These are phyloP conservation scores for Sebastes umbrosus DNA, from an alignment of 2,797 vertebrate species.

Conservation along the genomic window DNA sequence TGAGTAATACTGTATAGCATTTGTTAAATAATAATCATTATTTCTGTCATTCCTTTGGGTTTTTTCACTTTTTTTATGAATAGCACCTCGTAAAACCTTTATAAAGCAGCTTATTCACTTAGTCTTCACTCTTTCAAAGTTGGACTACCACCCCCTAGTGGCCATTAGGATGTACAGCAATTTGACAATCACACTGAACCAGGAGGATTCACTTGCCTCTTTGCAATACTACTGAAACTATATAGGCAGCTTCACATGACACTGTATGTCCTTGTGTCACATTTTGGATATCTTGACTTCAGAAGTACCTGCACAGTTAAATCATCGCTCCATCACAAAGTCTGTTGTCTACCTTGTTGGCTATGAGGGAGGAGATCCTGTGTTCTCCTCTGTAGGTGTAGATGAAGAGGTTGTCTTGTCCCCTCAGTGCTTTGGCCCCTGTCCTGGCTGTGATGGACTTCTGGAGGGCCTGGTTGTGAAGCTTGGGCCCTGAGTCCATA, in stretches of 20 bases:
- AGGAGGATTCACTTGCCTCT: not conserved
- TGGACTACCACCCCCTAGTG: not conserved
- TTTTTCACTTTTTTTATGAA: not conserved
- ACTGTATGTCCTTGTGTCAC: not conserved
- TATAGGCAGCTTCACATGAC: not conserved
- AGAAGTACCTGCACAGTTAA: not conserved
- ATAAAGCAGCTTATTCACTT: not conserved
- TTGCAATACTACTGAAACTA: not conserved
- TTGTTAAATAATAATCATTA: not conserved
- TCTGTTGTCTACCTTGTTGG: constrained; percentile 88
- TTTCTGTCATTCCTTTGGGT: not conserved
- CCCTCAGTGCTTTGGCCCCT: constrained; percentile 82
- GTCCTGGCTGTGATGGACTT: constrained; percentile 83
- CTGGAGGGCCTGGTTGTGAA: constrained; percentile 87
- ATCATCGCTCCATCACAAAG: not conserved
- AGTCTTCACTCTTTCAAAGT: not conserved
- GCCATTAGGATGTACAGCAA: not conserved
- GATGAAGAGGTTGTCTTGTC: constrained; percentile 83
- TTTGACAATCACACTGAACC: not conserved
- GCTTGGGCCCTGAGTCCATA: constrained; percentile 81
- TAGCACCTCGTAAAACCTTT: not conserved
- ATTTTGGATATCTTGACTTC: not conserved
- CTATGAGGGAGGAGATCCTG: constrained; percentile 88
- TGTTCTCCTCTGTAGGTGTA: constrained; percentile 84
- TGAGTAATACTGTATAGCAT: not conserved